Conservation (phyloP, 1,140 invertebrate species). For the Mactra quadrangularis region DNA sequence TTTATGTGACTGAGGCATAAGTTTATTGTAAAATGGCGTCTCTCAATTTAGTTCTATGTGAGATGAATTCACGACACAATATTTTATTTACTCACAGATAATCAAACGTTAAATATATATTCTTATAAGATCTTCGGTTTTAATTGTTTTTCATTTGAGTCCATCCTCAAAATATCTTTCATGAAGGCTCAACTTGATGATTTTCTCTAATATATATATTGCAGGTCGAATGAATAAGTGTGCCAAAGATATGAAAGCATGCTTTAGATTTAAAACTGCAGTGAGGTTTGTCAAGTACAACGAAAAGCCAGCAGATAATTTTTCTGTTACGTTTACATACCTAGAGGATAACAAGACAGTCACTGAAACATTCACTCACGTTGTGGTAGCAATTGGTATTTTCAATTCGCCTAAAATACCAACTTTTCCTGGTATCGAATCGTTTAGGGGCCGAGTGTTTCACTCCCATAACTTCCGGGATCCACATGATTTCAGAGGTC, state of each 20-base stretch:
- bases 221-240: slow-evolving; percentile 8
- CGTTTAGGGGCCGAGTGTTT: slow-evolving; percentile 48
- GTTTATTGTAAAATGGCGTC: too few relatives aligned
- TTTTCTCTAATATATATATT: not conserved
- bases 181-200: not conserved
- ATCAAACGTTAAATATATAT: not conserved
- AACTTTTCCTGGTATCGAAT: slow-evolving; percentile 20
- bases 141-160: not conserved
- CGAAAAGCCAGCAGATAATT: not conserved
- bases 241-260: not conserved
- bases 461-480: slow-evolving; percentile 61
- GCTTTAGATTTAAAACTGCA: slow-evolving; percentile 3
- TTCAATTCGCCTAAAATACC: slow-evolving; percentile 3
- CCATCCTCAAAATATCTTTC: not conserved
- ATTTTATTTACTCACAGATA: not conserved
- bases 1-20: too few relatives aligned
- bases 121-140: not conserved
- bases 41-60: too few relatives aligned
- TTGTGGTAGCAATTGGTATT: not conserved
- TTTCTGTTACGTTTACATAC: not conserved
- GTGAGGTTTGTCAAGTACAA: not conserved
- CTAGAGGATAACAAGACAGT: not conserved
- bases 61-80: too few relatives aligned
- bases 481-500: slow-evolving; percentile 50
- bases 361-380: not conserved